Evolutionary conservation across 1,140 invertebrate species (phyloP).

Genomic region (Orussus abietinus): DNA sequence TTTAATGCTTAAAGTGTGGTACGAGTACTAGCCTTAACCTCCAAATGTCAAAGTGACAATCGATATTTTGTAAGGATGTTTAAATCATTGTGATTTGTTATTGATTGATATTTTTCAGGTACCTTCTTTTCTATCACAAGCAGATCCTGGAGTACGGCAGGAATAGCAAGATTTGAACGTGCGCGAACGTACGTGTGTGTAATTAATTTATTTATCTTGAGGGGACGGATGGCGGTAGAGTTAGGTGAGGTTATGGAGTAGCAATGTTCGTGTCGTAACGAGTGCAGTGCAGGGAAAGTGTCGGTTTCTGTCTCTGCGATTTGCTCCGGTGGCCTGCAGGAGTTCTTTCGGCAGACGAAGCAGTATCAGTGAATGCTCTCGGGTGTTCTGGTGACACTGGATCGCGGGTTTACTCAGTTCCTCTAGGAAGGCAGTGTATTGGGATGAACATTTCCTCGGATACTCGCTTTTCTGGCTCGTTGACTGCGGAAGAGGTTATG

Average conservation of each 20-base stretch:
- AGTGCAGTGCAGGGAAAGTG: slow-evolving; percentile 1
- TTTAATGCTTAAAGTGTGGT: too few relatives aligned
- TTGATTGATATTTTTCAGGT: slow-evolving; percentile 58
- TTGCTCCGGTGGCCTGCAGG: slow-evolving; percentile 27
- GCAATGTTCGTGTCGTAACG: slow-evolving; percentile 13
- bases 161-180: slow-evolving; percentile 43
- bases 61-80: too few relatives aligned
- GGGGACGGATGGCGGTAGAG: slow-evolving; percentile 11
- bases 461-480: too few relatives aligned
- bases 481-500: too few relatives aligned
- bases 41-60: too few relatives aligned
- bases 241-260: slow-evolving; percentile 16
- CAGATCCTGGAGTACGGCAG: slow-evolving; percentile 79
- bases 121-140: slow-evolving; percentile 91
- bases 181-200: slow-evolving; percentile 24
- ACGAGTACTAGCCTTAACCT: too few relatives aligned
- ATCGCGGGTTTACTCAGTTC: too few relatives aligned
- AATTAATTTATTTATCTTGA: slow-evolving; percentile 23
- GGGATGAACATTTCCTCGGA: too few relatives aligned
- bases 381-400: too few relatives aligned
- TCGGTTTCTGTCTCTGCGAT: slow-evolving; percentile 21
- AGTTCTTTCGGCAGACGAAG: too few relatives aligned
- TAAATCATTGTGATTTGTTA: neutral
- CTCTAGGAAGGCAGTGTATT: too few relatives aligned
- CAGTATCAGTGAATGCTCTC: too few relatives aligned